Conservation (phyloP, 2,113 vertebrate species). For the Campylomormyrus numenius region DNA sequence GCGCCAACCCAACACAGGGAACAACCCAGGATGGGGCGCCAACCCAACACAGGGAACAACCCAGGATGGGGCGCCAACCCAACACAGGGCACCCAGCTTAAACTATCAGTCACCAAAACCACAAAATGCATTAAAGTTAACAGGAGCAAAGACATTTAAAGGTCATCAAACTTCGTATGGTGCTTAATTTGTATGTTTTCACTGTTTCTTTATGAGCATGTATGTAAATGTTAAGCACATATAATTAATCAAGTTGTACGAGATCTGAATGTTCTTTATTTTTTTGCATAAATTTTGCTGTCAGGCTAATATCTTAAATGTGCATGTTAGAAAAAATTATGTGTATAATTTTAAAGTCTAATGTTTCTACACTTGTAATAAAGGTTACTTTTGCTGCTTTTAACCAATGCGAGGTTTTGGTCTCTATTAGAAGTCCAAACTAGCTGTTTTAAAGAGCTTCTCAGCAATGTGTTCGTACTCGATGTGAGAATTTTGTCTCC, state of each 20-base stretch:
- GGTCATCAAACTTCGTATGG: neutral
- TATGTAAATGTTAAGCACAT: neutral
- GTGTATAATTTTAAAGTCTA: neutral
- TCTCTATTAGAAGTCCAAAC: neutral
- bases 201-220: neutral
- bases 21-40: no score
- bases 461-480: neutral
- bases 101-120: neutral
- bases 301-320: neutral
- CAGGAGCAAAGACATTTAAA: neutral
- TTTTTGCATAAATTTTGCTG: neutral
- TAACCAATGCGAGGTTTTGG: neutral
- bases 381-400: neutral
- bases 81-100: neutral
- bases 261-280: neutral
- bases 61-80: no score
- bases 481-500: neutral
- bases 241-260: neutral
- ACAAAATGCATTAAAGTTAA: neutral
- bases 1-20: no score
- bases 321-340: neutral
- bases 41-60: no score
- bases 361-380: neutral
- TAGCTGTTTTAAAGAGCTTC: neutral
- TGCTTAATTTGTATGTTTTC: neutral